Percentiles rank a stretch among this genome's conserved stretches.
phyloP scores from a whole-genome alignment of 2,888 invertebrate genomes.

The Hyposoter dolosus region DNA sequence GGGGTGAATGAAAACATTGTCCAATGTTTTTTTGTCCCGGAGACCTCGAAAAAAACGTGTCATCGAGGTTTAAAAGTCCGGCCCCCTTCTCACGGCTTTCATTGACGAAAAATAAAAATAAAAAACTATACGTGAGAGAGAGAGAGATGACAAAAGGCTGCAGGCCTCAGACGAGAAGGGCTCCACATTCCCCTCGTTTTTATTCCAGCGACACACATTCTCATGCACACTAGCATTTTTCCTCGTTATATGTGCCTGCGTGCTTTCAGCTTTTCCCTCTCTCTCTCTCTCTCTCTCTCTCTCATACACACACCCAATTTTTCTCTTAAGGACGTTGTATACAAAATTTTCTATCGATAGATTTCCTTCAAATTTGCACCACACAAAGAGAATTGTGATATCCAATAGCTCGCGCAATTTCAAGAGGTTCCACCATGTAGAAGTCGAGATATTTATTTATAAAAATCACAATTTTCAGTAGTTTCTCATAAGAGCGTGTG shows the following conservation, averaged over 20 bases:
- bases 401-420: too few relatives aligned
- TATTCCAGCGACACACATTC: conserved; percentile 64
- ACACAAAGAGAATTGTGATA: too few relatives aligned
- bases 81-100: conserved; percentile 32
- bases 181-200: conserved; percentile 67
- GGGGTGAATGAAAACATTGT: conserved; percentile 55
- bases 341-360: too few relatives aligned
- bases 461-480: too few relatives aligned
- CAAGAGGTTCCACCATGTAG: too few relatives aligned
- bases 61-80: conserved; percentile 65
- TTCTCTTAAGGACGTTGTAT: conserved; percentile 58
- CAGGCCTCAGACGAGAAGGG: conserved; percentile 57
- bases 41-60: conserved; percentile 60
- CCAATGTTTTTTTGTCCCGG: conserved; percentile 46
- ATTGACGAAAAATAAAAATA: conserved; percentile 38
- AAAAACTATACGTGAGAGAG: neutral
- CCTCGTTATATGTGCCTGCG: conserved; percentile 39
- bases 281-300: conserved; percentile 46
- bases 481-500: too few relatives aligned
- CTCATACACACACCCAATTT: conserved; percentile 53
- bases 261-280: conserved; percentile 47
- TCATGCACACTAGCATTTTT: conserved; percentile 55
- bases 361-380: too few relatives aligned
- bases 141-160: conserved; percentile 32
- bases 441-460: too few relatives aligned